These are phyloP conservation scores for Pseudomyrmex sp. DNA, from an alignment of 1,140 invertebrate species.

Conservation along the genomic window DNA sequence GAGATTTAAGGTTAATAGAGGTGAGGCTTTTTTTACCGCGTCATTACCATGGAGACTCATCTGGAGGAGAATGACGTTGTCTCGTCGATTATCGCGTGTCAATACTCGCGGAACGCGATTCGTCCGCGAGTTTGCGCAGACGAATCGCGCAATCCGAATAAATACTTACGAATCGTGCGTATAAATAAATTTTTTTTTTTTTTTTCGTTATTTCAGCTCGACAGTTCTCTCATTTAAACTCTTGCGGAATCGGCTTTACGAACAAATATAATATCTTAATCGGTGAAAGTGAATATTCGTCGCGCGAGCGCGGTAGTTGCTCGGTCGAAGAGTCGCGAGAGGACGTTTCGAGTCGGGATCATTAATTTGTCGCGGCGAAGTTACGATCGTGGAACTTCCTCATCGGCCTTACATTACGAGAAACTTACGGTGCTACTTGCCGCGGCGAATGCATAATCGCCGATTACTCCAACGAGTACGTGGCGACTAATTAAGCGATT, in stretches of 20 bases:
- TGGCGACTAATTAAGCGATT: conserved; percentile 73
- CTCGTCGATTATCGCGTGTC: background rate
- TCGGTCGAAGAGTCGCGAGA: conserved; percentile 15
- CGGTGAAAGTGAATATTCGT: conserved; percentile 41
- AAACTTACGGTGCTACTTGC: conserved; percentile 50
- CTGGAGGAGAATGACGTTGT: background rate
- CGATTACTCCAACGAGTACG: conserved; percentile 61
- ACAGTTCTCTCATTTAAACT: background rate
- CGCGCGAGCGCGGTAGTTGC: background rate
- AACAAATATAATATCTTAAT: background rate
- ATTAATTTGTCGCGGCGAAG: conserved; percentile 52
- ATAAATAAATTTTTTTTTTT: background rate
- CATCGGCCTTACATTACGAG: conserved; percentile 36
- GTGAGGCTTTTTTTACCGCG: conserved; percentile 66
- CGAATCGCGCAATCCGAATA: too few relatives aligned
- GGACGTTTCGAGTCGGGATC: conserved; percentile 24
- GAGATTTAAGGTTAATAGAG: conserved; percentile 76
- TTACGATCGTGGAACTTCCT: conserved; percentile 66
- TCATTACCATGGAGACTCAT: conserved; percentile 39
- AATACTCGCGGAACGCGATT: background rate
- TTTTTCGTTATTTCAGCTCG: background rate
- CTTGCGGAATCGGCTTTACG: conserved; percentile 1
- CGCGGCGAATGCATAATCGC: conserved; percentile 42
- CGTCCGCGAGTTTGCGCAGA: too few relatives aligned
- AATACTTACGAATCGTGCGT: too few relatives aligned